Evolutionary conservation across 1,140 invertebrate species (phyloP), one percentile per base, ranked within the genome.

Genomic region (Polypedilum pembai): DNA sequence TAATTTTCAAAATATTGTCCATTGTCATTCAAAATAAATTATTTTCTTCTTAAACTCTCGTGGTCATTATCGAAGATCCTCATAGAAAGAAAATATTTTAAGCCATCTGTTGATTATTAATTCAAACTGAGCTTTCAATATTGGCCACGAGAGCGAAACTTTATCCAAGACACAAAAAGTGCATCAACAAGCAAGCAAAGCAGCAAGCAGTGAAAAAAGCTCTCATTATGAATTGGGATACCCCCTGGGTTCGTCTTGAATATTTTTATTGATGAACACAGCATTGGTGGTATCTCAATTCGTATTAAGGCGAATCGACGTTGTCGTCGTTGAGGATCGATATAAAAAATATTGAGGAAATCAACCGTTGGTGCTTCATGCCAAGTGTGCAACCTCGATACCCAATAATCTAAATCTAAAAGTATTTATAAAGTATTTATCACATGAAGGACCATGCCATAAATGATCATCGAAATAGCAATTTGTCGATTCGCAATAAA

Each of bases 281-380:
- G 65, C 65, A 56, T 56, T 69, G 65, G 65, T 69, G 65, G 65
- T 69, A 69, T 69, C 65, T 69, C 65, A 69, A 21, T 69, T 69
- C 17, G 45, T 56, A 56, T 56, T 56, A n/a, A 56, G 12, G 45
- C 45, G n/a, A 15, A 56, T 56, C n/a, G n/a, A n/a, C n/a, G n/a
- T n/a, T n/a, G n/a, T n/a, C n/a, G n/a, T n/a, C n/a, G 12, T 56
- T 12, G n/a, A 56, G 12, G 12, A 56, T 56, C 45, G 45, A 56
- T 56, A n/a, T n/a, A 56, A 56, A 56, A 4, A 56, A 15, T 12
- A n/a, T n/a, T n/a, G n/a, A 56, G 15, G 15, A 45, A 45, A 45
- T 2, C 3, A 56, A 56, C 4, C 5, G 24, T 3, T 33, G 24
- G 24, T 33, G 24, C 24, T 33, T 33, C 24, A 33, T 33, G 24